These are phyloP conservation scores for Acrocephalus arundinaceus DNA, from an alignment of 2,113 vertebrate genomes.

Conservation along the genomic window DNA sequence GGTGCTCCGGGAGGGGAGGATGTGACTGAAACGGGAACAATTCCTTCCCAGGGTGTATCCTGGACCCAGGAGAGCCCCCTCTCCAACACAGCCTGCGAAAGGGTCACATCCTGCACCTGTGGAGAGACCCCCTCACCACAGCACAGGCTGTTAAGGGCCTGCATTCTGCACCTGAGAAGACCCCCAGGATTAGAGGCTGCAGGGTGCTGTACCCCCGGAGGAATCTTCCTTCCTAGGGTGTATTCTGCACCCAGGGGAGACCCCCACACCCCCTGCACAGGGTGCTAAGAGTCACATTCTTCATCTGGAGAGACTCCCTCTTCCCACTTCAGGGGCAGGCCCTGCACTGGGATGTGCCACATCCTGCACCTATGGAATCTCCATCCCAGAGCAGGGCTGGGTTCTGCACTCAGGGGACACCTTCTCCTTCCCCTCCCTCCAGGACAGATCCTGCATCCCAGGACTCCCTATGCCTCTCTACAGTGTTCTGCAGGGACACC, in stretches of 20 bases:
- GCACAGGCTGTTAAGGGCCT: background rate
- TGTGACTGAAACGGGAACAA: background rate
- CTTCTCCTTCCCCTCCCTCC: background rate
- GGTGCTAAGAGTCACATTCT: background rate
- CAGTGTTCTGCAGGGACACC: background rate
- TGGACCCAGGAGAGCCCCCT: background rate
- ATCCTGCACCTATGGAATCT: background rate
- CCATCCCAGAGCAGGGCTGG: no score
- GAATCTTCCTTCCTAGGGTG: background rate
- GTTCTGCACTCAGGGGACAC: no score
- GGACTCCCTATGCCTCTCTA: no score
- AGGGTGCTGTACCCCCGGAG: background rate
- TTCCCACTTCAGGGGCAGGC: background rate
- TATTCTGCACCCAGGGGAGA: background rate
- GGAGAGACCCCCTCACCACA: background rate
- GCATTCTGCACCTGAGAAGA: background rate
- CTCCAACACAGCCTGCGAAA: background rate
- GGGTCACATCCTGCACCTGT: background rate
- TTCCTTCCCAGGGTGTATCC: background rate
- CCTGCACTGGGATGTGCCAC: background rate
- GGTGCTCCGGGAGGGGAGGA: background rate
- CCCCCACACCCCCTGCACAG: rapidly evolving
- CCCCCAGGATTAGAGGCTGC: background rate
- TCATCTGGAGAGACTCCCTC: background rate
- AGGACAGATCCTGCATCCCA: background rate